Conservation (phyloP, 2,113 vertebrate species). For the Apaloderma vittatum region DNA sequence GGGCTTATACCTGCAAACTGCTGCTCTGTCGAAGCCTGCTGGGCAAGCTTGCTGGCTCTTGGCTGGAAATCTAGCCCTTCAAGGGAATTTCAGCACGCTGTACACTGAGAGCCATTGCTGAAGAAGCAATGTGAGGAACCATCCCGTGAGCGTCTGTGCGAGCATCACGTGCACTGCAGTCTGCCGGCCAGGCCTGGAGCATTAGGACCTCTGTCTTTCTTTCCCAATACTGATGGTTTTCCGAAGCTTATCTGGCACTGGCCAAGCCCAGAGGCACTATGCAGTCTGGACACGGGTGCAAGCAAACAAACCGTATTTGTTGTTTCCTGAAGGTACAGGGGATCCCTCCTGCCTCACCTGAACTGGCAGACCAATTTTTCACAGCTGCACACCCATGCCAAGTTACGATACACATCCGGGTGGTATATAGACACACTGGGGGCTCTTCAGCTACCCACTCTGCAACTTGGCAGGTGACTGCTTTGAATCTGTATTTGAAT, state of each 20-base stretch:
- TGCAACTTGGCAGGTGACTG: background rate
- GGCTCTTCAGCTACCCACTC: background rate
- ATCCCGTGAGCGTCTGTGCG: background rate
- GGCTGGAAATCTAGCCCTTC: background rate
- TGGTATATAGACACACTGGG: rapidly evolving
- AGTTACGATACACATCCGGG: rapidly evolving
- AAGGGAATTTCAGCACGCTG: background rate
- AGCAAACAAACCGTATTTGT: background rate
- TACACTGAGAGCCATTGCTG: rapidly evolving
- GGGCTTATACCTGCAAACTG: background rate
- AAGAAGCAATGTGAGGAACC: background rate
- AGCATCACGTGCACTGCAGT: rapidly evolving
- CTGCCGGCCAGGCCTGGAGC: background rate
- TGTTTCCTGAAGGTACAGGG: background rate
- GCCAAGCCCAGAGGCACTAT: background rate
- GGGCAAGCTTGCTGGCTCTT: background rate
- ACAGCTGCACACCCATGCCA: background rate
- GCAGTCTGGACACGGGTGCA: rapidly evolving
- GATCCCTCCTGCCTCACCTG: background rate
- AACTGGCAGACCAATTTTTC: background rate
- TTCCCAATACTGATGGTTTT: background rate
- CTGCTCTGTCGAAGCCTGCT: background rate
- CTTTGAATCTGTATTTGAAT: background rate
- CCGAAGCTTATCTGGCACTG: background rate
- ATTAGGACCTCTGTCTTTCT: background rate